Evolutionary conservation across 2,888 invertebrate species (phyloP).

Genomic region (Marronus borbonicus): DNA sequence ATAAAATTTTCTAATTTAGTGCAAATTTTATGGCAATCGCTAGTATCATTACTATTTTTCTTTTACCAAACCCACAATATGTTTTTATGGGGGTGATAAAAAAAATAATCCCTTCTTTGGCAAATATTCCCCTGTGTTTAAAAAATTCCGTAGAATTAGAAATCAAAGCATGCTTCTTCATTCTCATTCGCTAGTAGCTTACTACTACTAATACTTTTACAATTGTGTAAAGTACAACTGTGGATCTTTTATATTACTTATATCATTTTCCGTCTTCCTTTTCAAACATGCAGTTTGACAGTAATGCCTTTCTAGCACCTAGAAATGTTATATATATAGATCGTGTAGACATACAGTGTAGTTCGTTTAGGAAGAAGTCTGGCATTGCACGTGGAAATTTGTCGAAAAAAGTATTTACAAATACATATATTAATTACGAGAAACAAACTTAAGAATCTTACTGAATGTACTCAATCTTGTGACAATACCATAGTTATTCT

Average conservation of each 20-base stretch:
- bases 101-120: neutral
- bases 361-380: neutral
- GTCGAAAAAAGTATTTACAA: slow-evolving; percentile 2
- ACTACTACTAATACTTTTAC: too few relatives aligned
- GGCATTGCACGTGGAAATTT: slow-evolving; percentile 39
- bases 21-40: too few relatives aligned
- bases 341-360: neutral
- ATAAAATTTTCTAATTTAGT: too few relatives aligned
- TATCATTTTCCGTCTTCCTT: slow-evolving; percentile 25
- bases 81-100: too few relatives aligned
- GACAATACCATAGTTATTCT: slow-evolving; percentile 66
- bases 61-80: too few relatives aligned
- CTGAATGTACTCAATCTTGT: slow-evolving; percentile 67
- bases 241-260: neutral
- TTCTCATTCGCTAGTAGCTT: too few relatives aligned
- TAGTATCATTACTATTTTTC: too few relatives aligned
- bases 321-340: slow-evolving; percentile 11
- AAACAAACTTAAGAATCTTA: slow-evolving; percentile 39
- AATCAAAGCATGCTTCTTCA: neutral
- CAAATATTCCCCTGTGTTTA: slow-evolving; percentile 12
- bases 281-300: slow-evolving; percentile 7
- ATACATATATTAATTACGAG: slow-evolving; percentile 12
- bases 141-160: neutral
- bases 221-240: too few relatives aligned
- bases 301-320: slow-evolving; percentile 26